These are phyloP conservation scores for Drosophila tripunctata DNA, from an alignment of 2,888 invertebrate genomes.

Conservation along the genomic window DNA sequence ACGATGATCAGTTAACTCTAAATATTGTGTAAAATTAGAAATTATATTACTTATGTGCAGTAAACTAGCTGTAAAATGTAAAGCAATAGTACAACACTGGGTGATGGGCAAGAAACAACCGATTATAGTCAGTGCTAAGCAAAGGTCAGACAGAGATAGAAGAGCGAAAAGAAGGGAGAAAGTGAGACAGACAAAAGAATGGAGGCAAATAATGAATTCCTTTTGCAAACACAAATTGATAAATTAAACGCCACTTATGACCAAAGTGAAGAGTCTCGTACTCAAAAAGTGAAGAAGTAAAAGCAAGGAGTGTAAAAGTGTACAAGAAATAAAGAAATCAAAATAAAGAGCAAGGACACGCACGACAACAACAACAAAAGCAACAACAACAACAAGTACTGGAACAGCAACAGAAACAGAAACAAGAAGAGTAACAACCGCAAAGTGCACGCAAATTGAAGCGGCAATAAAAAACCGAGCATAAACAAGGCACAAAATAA, in stretches of 20 bases:
- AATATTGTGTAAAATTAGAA: no score
- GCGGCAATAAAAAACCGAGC: conserved; percentile 60
- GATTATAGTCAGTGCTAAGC: conserved; percentile 49
- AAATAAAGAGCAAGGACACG: conserved; percentile 73
- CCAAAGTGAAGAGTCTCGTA: conserved; percentile 25
- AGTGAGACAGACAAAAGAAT: conserved; percentile 8
- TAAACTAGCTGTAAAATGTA: conserved; percentile 36
- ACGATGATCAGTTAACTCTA: no score
- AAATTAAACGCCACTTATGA: conserved; percentile 79
- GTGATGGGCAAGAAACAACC: conserved; percentile 64
- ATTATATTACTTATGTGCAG: no score
- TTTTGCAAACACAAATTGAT: conserved; percentile 76
- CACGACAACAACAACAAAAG: conserved; percentile 41
- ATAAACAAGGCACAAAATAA: conserved; percentile 72
- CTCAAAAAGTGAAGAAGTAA: conserved; percentile 4
- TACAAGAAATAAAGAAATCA: conserved; percentile 55
- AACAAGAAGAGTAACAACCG: conserved; percentile 35
- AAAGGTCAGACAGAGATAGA: background rate
- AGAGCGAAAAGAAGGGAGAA: background rate
- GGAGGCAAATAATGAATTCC: conserved; percentile 72
- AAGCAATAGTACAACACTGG: conserved; percentile 23
- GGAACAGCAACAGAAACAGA: conserved; percentile 46
- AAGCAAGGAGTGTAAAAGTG: conserved; percentile 16
- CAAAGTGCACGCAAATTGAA: conserved; percentile 79
- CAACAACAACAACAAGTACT: conserved; percentile 10